These are phyloP conservation scores for Didymodactylos carnosus DNA, from an alignment of 2,888 invertebrate genomes.

Conservation along the genomic window DNA sequence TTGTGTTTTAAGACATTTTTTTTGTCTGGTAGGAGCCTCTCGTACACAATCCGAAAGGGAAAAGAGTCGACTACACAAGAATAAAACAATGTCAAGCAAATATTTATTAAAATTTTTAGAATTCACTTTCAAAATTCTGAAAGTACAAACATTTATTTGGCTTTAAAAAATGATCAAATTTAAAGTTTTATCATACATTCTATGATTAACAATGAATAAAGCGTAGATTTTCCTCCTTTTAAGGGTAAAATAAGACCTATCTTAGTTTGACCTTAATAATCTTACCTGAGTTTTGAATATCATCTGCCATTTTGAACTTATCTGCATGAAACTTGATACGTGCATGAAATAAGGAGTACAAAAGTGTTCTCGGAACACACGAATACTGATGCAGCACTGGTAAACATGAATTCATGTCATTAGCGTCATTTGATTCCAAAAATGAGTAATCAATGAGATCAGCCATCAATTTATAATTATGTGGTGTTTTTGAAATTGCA, in stretches of 20 bases:
- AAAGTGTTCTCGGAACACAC: neutral
- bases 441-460: neutral
- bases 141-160: neutral
- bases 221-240: too few relatives aligned
- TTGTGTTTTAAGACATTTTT: too few relatives aligned
- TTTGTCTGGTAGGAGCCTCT: too few relatives aligned
- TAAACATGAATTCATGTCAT: neutral
- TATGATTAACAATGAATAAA: neutral
- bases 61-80: too few relatives aligned
- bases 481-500: neutral
- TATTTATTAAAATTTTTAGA: too few relatives aligned
- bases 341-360: neutral
- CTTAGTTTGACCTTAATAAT: too few relatives aligned
- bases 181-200: too few relatives aligned
- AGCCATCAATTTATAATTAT: neutral
- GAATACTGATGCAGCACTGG: neutral
- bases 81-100: too few relatives aligned
- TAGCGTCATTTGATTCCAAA: neutral
- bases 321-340: neutral
- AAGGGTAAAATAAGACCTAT: too few relatives aligned
- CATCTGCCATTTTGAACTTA: neutral
- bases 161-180: too few relatives aligned
- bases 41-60: too few relatives aligned
- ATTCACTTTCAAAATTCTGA: neutral
- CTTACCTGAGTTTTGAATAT: too few relatives aligned